Conservation (phyloP, 2,113 vertebrate species). For the Orcinus orca region DNA sequence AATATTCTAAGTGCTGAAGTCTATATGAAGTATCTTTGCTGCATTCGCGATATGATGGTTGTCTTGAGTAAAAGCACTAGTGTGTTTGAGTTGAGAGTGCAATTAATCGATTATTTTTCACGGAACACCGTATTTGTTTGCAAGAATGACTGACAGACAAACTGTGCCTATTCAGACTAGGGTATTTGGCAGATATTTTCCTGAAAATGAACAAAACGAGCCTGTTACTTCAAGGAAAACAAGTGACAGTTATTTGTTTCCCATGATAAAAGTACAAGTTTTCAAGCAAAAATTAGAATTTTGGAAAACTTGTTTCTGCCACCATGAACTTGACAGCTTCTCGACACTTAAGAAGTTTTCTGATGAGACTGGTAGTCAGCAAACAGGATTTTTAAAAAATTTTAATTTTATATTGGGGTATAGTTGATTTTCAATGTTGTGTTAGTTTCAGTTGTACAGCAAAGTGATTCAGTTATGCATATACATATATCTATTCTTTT, state of each 20-base stretch:
- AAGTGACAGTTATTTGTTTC: not conserved
- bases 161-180: not conserved
- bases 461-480: not conserved
- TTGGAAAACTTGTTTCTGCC: not conserved
- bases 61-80: not conserved
- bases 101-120: not conserved
- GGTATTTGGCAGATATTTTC: not conserved
- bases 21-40: not conserved
- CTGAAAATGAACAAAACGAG: conserved; percentile 23
- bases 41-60: not conserved
- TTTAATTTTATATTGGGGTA: not conserved
- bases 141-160: not conserved
- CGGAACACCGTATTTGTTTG: not conserved
- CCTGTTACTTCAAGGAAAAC: not conserved
- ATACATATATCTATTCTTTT: not conserved
- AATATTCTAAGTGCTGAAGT: not conserved
- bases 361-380: not conserved
- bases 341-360: not conserved
- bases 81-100: not conserved
- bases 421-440: not conserved
- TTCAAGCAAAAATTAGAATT: not conserved
- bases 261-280: not conserved
- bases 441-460: not conserved
- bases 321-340: not conserved
- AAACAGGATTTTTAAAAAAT: not conserved